phyloP scores from a whole-genome alignment of 2,113 vertebrate genomes.

The Campylomormyrus tamandua region DNA sequence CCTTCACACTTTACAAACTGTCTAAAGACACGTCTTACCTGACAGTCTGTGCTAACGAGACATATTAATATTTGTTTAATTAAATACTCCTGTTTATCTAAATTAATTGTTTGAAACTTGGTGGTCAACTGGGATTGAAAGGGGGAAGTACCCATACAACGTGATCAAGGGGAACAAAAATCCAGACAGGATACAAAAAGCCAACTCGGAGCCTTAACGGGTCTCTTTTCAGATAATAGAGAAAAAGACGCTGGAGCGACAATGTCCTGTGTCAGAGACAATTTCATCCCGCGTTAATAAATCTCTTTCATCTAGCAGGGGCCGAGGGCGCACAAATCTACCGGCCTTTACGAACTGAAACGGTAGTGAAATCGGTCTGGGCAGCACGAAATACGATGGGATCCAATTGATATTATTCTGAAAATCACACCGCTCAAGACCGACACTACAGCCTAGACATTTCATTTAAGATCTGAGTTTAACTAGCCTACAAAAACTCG shows the following conservation, averaged over 20 bases:
- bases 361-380: not conserved
- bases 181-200: not conserved
- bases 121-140: not conserved
- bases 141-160: not conserved
- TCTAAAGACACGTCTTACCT: not conserved
- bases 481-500: not conserved
- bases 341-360: not conserved
- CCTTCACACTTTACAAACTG: not conserved
- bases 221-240: conserved; percentile 3
- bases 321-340: not conserved
- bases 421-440: not conserved
- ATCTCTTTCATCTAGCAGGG: not conserved
- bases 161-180: not conserved
- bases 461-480: not conserved
- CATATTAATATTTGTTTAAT: not conserved
- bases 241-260: not conserved
- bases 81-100: not conserved
- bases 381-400: not conserved
- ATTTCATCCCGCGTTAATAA: conserved; percentile 14
- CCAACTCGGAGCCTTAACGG: not conserved
- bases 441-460: not conserved
- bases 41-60: not conserved
- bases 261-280: conserved; percentile 1
- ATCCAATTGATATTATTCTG: not conserved
- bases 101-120: not conserved